These are phyloP conservation scores for Hydrophis major DNA, from an alignment of 2,797 vertebrate genomes.

Conservation along the genomic window DNA sequence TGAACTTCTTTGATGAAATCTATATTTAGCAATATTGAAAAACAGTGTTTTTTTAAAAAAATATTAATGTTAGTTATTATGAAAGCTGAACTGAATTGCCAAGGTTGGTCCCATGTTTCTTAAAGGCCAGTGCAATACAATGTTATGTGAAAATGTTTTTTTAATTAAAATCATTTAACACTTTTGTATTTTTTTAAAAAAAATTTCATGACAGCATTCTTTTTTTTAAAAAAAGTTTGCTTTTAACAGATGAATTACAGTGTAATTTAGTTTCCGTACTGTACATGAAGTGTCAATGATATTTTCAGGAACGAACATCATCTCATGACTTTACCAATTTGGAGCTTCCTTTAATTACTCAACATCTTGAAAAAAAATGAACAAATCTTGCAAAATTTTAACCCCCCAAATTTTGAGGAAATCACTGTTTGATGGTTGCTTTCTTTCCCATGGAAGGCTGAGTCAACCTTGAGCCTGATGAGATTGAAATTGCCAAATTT, in stretches of 20 bases:
- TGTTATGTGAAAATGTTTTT: neutral
- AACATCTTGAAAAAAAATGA: neutral
- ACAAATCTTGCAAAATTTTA: neutral
- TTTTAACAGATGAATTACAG: neutral
- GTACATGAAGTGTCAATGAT: neutral
- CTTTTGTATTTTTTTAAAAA: neutral
- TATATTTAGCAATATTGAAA: neutral
- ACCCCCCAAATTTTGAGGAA: neutral
- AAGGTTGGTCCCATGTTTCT: neutral
- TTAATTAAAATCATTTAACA: neutral
- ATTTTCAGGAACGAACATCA: neutral
- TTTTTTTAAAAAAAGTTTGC: neutral
- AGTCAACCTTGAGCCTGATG: no score
- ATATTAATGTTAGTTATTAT: neutral
- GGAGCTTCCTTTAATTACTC: neutral
- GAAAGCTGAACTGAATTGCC: neutral
- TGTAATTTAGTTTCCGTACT: neutral
- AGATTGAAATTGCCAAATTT: no score
- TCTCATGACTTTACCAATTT: neutral
- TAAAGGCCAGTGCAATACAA: neutral
- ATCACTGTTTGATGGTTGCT: neutral
- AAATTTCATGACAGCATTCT: neutral
- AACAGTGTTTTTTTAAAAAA: neutral
- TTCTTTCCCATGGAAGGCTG: no score
- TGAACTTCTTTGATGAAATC: neutral